phyloP scores from a whole-genome alignment of 2,797 vertebrate species.

The Chromobotia macracanthus region DNA sequence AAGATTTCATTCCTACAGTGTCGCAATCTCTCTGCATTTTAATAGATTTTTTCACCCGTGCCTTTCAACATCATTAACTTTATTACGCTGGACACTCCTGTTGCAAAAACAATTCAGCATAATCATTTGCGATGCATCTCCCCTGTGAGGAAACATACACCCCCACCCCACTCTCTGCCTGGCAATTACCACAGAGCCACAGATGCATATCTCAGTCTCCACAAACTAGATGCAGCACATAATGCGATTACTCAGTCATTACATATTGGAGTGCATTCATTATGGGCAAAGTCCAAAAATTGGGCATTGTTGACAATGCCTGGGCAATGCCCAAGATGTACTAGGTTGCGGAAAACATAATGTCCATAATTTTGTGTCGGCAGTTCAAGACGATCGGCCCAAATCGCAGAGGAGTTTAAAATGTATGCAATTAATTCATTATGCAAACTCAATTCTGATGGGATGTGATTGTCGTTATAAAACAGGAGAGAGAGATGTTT shows the following conservation, averaged over 20 bases:
- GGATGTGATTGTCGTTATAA: slow-evolving; percentile 45
- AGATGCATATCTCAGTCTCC: slow-evolving; percentile 71
- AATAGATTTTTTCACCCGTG: slow-evolving; percentile 68
- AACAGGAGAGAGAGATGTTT: slow-evolving; percentile 23
- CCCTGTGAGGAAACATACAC: slow-evolving; percentile 73
- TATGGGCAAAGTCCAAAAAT: slow-evolving; percentile 69
- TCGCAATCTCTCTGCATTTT: slow-evolving; percentile 70
- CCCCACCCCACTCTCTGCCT: slow-evolving; percentile 60
- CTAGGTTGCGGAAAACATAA: slow-evolving; percentile 68
- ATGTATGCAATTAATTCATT: slow-evolving; percentile 61
- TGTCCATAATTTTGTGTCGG: slow-evolving; percentile 64
- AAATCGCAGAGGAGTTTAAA: slow-evolving; percentile 62
- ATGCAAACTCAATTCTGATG: slow-evolving; percentile 66
- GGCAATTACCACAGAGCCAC: slow-evolving; percentile 74
- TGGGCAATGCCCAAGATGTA: slow-evolving; percentile 64
- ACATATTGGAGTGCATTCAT: slow-evolving; percentile 75
- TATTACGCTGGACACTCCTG: slow-evolving; percentile 78
- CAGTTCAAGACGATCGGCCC: slow-evolving; percentile 58
- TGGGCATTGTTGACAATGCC: slow-evolving; percentile 72
- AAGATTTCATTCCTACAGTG: slow-evolving; percentile 16
- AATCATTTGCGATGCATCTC: slow-evolving; percentile 75
- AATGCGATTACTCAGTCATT: slow-evolving; percentile 80
- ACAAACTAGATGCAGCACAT: slow-evolving; percentile 74
- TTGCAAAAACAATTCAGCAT: slow-evolving; percentile 79
- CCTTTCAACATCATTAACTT: slow-evolving; percentile 81